Conservation (phyloP, 2,113 vertebrate genomes). For the Hippocampus mohnikei region DNA sequence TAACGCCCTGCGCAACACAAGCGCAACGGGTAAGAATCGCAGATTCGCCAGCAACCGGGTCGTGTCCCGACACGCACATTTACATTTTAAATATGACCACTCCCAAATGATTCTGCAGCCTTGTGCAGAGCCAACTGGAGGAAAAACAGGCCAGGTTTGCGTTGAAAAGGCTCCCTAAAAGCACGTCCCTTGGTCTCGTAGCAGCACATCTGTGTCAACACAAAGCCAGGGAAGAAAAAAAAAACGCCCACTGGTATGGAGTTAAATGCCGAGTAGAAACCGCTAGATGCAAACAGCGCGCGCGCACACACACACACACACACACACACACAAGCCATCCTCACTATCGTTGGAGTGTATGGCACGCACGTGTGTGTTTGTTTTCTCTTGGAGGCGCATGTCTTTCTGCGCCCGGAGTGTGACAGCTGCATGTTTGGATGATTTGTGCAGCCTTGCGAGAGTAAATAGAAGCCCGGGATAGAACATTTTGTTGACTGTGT, state of each 20-base stretch:
- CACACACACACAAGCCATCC: slow-evolving; percentile 1
- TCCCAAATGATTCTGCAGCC: slow-evolving; percentile 3
- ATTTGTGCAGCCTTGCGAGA: not conserved
- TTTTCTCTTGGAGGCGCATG: slow-evolving; percentile 28
- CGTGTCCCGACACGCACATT: not conserved
- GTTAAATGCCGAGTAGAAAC: slow-evolving; percentile 42
- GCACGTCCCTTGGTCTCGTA: slow-evolving; percentile 30
- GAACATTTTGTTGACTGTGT: slow-evolving; percentile 5
- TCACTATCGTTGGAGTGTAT: slow-evolving; percentile 24
- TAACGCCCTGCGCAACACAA: not conserved
- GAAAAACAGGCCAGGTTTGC: slow-evolving; percentile 42
- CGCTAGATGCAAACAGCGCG: slow-evolving; percentile 48
- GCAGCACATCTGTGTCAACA: slow-evolving; percentile 66
- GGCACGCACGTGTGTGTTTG: slow-evolving; percentile 34
- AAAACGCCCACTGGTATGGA: slow-evolving; percentile 29
- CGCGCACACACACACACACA: slow-evolving; percentile 6
- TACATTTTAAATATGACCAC: slow-evolving; percentile 4
- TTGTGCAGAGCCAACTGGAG: slow-evolving; percentile 23
- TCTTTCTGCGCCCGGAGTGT: slow-evolving; percentile 8
- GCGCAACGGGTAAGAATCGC: not conserved
- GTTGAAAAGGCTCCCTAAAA: slow-evolving; percentile 33
- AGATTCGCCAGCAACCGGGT: not conserved
- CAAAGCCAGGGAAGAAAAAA: slow-evolving; percentile 23
- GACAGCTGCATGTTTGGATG: slow-evolving; percentile 16
- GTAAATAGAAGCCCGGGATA: slow-evolving; percentile 9